Conservation (phyloP, 2,113 vertebrate genomes). For the Neolamprologus devosi region DNA sequence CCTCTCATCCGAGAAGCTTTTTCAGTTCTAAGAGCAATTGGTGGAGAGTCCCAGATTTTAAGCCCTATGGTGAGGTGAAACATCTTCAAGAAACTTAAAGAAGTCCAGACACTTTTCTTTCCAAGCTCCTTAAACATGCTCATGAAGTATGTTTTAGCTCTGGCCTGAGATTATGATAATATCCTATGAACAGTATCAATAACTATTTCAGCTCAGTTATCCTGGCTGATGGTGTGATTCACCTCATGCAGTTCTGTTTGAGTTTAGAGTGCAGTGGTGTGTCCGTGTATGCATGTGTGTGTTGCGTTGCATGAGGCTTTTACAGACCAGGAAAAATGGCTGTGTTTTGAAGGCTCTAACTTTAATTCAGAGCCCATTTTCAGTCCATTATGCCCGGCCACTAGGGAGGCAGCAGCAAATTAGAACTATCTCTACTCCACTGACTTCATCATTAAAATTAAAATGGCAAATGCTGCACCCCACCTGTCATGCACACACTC, state of each 20-base stretch:
- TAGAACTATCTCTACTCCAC: constrained; percentile 68
- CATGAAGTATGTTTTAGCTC: not conserved
- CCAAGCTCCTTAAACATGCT: not conserved
- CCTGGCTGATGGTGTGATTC: not conserved
- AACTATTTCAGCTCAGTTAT: not conserved
- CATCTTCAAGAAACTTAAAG: not conserved
- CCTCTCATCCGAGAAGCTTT: not conserved
- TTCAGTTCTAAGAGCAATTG: not conserved
- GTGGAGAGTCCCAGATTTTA: not conserved
- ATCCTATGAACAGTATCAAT: not conserved
- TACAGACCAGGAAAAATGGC: constrained; percentile 18
- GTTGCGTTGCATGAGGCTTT: not conserved
- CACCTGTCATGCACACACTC: constrained; percentile 41
- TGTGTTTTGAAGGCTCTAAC: constrained; percentile 41
- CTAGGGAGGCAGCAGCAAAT: constrained; percentile 63
- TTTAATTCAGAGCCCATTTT: constrained; percentile 66
- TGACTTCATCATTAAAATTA: constrained; percentile 70
- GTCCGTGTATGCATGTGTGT: not conserved
- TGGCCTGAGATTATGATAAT: not conserved
- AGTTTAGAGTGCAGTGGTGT: not conserved
- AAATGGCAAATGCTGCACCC: constrained; percentile 51
- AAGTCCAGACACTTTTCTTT: not conserved
- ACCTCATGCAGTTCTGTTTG: not conserved
- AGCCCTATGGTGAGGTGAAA: not conserved
- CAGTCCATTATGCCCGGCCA: constrained; percentile 63